Evolutionary conservation across 2,797 vertebrate species (phyloP), one percentile per base, ranked within the genome.

Genomic region (Tympanoctomys barrerae): DNA sequence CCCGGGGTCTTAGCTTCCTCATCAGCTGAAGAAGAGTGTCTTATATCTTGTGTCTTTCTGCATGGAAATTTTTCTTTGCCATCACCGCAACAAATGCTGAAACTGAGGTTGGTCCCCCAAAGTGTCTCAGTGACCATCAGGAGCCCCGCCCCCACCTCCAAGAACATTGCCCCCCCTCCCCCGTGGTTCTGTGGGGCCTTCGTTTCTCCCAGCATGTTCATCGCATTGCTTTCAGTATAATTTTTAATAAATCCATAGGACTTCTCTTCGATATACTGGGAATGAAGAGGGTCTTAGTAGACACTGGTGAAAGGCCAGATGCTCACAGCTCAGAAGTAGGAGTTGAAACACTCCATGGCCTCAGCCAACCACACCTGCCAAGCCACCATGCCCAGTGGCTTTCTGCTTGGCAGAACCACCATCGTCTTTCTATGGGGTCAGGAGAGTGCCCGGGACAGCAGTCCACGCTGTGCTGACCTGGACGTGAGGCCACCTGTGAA

Each of bases 81-180:
- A 12, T 57, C 26, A 46, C 19, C 52, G 3, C 19, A 0, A n/a
- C 54, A 33, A 42, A 24, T n/a, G 6, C 24, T 54, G 59, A 61
- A 54, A 9, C 21, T 54, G 19, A 57, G 13, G 12, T 5, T 4
- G 8, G 2, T 59, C 14, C n/a, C 66, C 64, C 21, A 13, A n/a
- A 46, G 12, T 1, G 24, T 5, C 7, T 3, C 4, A 0, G 6
- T 39, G 14, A 9, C 26, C 52, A 10, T 28, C 26, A 28, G 42
- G 66, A 33, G 7, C 0, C 0, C 1, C 59, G 7, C 42, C 1
- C 6, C 79, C 14, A 64, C n/a, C 0, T 64, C 11, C 33, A 28
- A 1, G 52, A 8, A 52, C 9, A 1, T 0, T 24, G 0, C 6
- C n/a, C n/a, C 39, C 39, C 39, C 39, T 4, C 7, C 2, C 18